phyloP scores from a whole-genome alignment of 2,113 vertebrate genomes.

The Petroica traversi region DNA sequence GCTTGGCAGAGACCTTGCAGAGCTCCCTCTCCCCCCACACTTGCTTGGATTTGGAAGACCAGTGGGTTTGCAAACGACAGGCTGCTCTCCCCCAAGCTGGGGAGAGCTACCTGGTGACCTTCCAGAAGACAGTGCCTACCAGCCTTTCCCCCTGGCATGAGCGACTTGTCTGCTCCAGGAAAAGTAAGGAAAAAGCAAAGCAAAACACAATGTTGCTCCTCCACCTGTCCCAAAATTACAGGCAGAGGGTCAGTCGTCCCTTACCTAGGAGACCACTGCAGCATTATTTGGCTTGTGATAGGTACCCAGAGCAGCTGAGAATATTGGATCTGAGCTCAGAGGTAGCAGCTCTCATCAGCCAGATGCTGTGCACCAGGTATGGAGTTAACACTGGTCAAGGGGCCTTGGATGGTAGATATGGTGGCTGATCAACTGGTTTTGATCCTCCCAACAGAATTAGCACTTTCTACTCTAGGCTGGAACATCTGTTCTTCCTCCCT shows the following conservation, averaged over 20 bases:
- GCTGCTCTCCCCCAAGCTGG: not conserved
- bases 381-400: not conserved
- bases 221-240: not conserved
- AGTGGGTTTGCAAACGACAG: not conserved
- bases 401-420: not conserved
- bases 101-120: constrained; percentile 30
- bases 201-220: not conserved
- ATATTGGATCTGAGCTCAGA: not conserved
- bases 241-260: rapidly evolving
- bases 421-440: not conserved
- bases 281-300: not conserved
- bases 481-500: not conserved
- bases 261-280: not conserved
- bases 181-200: not conserved
- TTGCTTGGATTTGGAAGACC: not conserved
- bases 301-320: not conserved
- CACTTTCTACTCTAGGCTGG: not conserved
- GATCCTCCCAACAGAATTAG: not conserved
- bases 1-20: constrained; percentile 39
- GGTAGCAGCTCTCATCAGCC: not conserved
- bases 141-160: not conserved
- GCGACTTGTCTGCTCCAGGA: not conserved
- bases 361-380: not conserved
- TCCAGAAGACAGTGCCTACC: not conserved
- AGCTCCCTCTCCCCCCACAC: not conserved